Base-by-base conservation (phyloP, 2,797 vertebrate genomes). In the Lophotriccus pileatus region DNA sequence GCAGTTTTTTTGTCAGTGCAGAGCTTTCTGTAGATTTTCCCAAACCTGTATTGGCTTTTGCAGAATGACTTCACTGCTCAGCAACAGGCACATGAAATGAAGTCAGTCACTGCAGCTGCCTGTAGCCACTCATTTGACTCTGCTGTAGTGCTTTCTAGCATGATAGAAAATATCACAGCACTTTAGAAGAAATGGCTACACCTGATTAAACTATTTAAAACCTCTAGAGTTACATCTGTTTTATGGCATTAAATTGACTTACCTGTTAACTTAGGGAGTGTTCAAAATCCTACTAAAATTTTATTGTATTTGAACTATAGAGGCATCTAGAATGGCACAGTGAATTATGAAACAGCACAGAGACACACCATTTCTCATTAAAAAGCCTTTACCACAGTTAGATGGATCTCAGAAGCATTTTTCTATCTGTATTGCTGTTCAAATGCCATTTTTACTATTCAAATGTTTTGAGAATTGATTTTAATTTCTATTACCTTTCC, bases 401-500 rank as follows among this genome's bases (percentile, higher is more conserved):
- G 97, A 97, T 95, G 94, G 97, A 97, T 98, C 96, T 98, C 97
- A 97, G 96, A 97, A 98, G 96, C 97, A 97, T 97, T 97, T 95
- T 97, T 96, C 93, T 96, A 85, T 94, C 94, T 95, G 90, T 94
- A 97, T 95, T 93, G 89, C 93, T 49, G 76, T 94, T 97, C 91
- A 95, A 97, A 96, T 97, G 53, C 27, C 94, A 96, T 95, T 97
- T 96, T 97, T 96, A 80, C 87, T 95, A 90, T 97, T 98, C 84
- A 84, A 87, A 96, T 89, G 84, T 96, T 98, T 98, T 93, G 96
- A 97, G 96, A 97, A 95, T 97, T 96, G 91, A 94, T 94, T 97
- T 97, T 97, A 96, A 97, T 96, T 96, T 97, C 95, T 97, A 80
- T 97, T 97, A 97, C 95, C 96, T 97, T 95, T 96, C 94, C 87